Evolutionary conservation across 1,140 invertebrate genomes (phyloP).

Genomic region (Thaumetopoea pityocampa): DNA sequence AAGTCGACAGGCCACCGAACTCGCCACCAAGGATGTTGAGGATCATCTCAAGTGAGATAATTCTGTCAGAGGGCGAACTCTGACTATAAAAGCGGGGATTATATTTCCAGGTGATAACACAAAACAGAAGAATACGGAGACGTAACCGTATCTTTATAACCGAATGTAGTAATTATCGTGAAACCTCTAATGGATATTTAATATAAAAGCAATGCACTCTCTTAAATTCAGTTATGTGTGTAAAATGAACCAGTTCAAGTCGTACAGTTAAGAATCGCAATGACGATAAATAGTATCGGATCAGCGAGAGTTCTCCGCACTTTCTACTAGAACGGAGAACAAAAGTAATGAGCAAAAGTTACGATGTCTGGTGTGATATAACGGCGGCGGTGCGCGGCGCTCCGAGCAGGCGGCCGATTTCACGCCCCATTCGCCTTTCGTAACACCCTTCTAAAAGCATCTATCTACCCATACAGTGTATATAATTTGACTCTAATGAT

Average conservation of each 20-base stretch:
- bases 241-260: slow-evolving; percentile 2
- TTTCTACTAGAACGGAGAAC: slow-evolving; percentile 53
- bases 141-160: too few species aligned
- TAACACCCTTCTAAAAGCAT: slow-evolving; percentile 27
- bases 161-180: too few species aligned
- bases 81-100: too few species aligned
- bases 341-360: slow-evolving; percentile 56
- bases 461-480: slow-evolving; percentile 1
- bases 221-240: background rate
- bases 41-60: too few species aligned
- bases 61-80: too few species aligned
- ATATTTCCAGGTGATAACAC: too few species aligned
- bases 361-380: slow-evolving; percentile 69
- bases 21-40: too few species aligned
- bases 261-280: too few species aligned
- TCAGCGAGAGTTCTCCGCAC: slow-evolving; percentile 57
- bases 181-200: too few species aligned
- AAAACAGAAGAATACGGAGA: too few species aligned
- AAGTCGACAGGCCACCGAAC: too few species aligned
- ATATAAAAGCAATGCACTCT: background rate
- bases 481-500: too few species aligned
- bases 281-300: slow-evolving; percentile 59
- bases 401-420: slow-evolving; percentile 24
- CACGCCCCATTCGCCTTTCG: slow-evolving; percentile 34
- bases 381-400: slow-evolving; percentile 24